These are phyloP conservation scores for Mythimna loreyi DNA, from an alignment of 2,888 invertebrate species.

Conservation along the genomic window DNA sequence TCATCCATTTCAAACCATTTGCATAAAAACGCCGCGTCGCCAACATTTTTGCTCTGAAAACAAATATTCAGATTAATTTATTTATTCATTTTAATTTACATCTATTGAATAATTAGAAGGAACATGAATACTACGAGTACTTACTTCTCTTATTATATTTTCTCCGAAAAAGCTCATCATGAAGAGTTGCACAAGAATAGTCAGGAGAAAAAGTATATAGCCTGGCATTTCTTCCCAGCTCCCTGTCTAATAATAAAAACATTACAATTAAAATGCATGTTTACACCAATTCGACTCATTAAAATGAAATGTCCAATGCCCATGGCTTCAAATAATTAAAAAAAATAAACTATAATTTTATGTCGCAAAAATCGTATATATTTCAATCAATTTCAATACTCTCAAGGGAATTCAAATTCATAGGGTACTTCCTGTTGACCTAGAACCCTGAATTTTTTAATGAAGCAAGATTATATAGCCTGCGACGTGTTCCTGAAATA, in stretches of 20 bases:
- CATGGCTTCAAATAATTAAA: no score
- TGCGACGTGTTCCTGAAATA: no score
- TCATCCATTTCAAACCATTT: conserved; percentile 81
- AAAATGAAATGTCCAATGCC: not conserved
- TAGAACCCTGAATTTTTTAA: no score
- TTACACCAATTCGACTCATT: not conserved
- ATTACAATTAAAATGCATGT: not conserved
- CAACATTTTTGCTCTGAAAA: conserved; percentile 77
- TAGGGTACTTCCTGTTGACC: no score
- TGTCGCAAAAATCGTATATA: no score
- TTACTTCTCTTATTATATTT: conserved; percentile 79
- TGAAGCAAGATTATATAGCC: no score
- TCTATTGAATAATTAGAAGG: conserved; percentile 9
- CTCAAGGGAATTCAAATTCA: no score
- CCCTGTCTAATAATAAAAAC: conserved; percentile 62
- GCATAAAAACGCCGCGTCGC: conserved; percentile 77
- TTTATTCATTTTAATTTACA: conserved; percentile 21
- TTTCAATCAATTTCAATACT: no score
- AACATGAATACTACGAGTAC: conserved; percentile 34
- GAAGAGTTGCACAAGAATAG: conserved; percentile 80
- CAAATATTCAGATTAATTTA: conserved; percentile 25
- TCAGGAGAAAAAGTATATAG: conserved; percentile 76
- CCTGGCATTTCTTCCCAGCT: conserved; percentile 75
- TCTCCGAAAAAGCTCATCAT: conserved; percentile 84
- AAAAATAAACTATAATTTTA: no score